phyloP scores from a whole-genome alignment of 2,113 vertebrate species.

The Cyanoliseus patagonus region DNA sequence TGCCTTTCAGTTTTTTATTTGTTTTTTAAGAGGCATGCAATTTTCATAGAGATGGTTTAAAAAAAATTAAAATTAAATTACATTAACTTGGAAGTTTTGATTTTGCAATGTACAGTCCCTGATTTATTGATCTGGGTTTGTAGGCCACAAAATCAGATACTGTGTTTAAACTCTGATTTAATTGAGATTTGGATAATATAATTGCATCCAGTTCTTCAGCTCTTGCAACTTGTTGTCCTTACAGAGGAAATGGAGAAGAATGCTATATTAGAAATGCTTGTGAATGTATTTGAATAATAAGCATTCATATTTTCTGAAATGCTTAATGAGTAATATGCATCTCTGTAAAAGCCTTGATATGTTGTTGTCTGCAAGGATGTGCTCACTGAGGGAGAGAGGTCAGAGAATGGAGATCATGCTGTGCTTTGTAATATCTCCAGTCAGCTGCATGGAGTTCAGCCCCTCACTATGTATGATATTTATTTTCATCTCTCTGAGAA shows the following conservation, averaged over 20 bases:
- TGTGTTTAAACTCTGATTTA: not conserved
- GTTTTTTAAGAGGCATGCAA: not conserved
- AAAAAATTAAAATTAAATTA: not conserved
- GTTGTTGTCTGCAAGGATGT: not conserved
- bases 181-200: not conserved
- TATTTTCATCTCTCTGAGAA: not conserved
- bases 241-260: not conserved
- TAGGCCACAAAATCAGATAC: not conserved
- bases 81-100: not conserved
- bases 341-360: not conserved
- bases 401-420: not conserved
- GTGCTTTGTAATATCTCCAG: not conserved
- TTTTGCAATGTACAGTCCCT: not conserved
- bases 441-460: not conserved
- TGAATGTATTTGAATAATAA: not conserved
- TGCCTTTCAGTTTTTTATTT: not conserved
- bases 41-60: not conserved
- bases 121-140: not conserved
- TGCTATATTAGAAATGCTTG: not conserved
- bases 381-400: not conserved
- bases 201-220: not conserved
- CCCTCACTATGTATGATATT: not conserved
- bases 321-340: not conserved
- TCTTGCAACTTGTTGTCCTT: not conserved
- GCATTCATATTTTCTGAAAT: not conserved